Conservation (phyloP, 2,888 invertebrate genomes). For the Mimas tiliae region DNA sequence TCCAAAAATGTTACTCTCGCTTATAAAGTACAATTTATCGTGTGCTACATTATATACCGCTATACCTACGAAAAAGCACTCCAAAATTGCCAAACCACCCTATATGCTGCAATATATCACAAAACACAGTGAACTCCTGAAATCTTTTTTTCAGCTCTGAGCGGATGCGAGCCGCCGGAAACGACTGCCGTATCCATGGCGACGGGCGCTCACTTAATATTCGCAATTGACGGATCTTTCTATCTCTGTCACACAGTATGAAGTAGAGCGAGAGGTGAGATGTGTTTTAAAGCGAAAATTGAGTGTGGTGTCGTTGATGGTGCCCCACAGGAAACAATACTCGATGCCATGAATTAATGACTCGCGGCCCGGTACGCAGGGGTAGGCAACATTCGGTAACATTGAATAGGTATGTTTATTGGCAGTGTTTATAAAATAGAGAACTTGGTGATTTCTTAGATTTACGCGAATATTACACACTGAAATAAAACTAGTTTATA, state of each 20-base stretch:
- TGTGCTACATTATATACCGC: no score
- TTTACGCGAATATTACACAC: no score
- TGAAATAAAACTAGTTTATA: no score
- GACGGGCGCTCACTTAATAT: slow-evolving; percentile 45
- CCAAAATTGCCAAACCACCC: slow-evolving; percentile 17
- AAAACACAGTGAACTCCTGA: slow-evolving; percentile 56
- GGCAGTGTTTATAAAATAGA: background rate
- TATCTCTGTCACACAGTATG: slow-evolving; percentile 44
- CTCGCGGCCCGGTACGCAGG: slow-evolving; percentile 60
- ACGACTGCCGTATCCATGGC: slow-evolving; percentile 49
- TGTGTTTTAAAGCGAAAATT: slow-evolving; percentile 71
- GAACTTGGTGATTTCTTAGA: no score
- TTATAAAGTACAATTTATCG: no score
- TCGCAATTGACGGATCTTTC: slow-evolving; percentile 46
- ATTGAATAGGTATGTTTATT: background rate
- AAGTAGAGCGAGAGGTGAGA: slow-evolving; percentile 14
- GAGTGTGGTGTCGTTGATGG: slow-evolving; percentile 70
- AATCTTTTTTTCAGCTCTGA: slow-evolving; percentile 68
- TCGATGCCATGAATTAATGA: slow-evolving; percentile 81
- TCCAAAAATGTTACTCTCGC: no score
- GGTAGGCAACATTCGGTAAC: slow-evolving; percentile 41
- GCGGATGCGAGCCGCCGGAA: slow-evolving; percentile 74
- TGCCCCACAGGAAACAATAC: slow-evolving; percentile 80
- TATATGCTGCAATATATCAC: slow-evolving; percentile 21
- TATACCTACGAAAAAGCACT: background rate